Evolutionary conservation across 2,888 invertebrate species (phyloP).

Genomic region (Philaethria dido): DNA sequence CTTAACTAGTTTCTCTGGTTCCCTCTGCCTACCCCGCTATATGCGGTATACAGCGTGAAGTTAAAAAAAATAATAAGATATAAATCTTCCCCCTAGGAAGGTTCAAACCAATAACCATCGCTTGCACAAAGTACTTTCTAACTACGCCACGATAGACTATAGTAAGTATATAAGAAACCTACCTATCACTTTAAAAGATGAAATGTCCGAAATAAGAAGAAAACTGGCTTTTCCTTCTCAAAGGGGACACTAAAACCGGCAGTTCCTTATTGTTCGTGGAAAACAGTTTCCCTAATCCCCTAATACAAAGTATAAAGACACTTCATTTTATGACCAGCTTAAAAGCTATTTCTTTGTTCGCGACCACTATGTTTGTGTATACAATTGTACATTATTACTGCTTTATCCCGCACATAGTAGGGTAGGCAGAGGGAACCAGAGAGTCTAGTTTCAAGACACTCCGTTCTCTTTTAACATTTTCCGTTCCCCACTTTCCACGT

Average conservation of each 20-base stretch:
- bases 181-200: constrained; percentile 8
- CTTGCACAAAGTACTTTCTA: not conserved
- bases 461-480: too few relatives aligned
- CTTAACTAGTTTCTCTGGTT: too few relatives aligned
- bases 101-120: too few relatives aligned
- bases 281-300: constrained; percentile 39
- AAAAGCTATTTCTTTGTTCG: constrained; percentile 40
- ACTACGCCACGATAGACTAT: not conserved
- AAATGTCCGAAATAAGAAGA: constrained; percentile 5
- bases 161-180: not conserved
- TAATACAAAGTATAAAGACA: constrained; percentile 42
- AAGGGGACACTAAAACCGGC: constrained; percentile 21
- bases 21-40: too few relatives aligned
- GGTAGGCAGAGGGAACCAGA: too few relatives aligned
- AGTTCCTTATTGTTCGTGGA: constrained; percentile 36
- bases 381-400: not conserved
- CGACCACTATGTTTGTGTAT: constrained; percentile 34
- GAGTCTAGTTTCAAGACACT: too few relatives aligned
- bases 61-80: too few relatives aligned
- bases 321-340: constrained; percentile 41
- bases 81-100: too few relatives aligned
- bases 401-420: too few relatives aligned
- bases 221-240: constrained; percentile 7
- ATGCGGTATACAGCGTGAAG: too few relatives aligned
- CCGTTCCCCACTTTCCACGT: too few relatives aligned